Base-by-base conservation (phyloP, 1,140 invertebrate species). In the Helicoverpa zea region DNA sequence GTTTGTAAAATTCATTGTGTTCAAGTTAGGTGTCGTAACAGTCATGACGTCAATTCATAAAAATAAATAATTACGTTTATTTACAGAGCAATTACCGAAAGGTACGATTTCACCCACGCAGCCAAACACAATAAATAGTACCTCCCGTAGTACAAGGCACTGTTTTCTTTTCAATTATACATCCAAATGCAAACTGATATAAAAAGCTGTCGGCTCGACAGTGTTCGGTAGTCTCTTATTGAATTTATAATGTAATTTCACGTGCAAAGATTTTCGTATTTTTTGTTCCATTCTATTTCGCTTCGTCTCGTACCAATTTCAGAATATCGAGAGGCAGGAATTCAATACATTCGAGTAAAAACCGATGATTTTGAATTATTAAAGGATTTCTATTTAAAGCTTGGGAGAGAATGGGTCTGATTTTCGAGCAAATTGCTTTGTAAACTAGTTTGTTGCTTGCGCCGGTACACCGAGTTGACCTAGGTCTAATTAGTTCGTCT, bases 201-300 rank as follows among this genome's bases (percentile, higher is more conserved):
- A 5, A 18, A 16, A 16, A n/a, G n/a, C 9, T n/a, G 63, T 49
- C 63, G 47, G 43, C n/a, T n/a, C n/a, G 18, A 66, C 59, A 2
- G 63, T 11, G n/a, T 47, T 12, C n/a, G 16, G n/a, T 3, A 12
- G 35, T 47, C 14, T 66, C n/a, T 66, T 49, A 43, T 66, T 49
- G 63, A 66, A 66, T 66, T 66, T 66, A 66, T 49, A 66, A 64
- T 64, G 11, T 64, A 64, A 66, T 66, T 66, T n/a, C 43, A 66
- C 63, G 35, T 66, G 63, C 63, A 66, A 66, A 49, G 16, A 49
- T 3, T 49, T 58, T 49, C 43, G 16, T 23, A 49, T 66, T 66
- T 13, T 59, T 29, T 30, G 13, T 61, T 30, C 35, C 16, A 9
- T 7, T 14, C 9, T 43, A 7, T 2, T 43, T 64, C 30, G n/a